A percentile compares a stretch with the other conserved stretches of the same genome.
phyloP scores from a whole-genome alignment of 2,888 invertebrate species.

The Drosophila colorata region DNA sequence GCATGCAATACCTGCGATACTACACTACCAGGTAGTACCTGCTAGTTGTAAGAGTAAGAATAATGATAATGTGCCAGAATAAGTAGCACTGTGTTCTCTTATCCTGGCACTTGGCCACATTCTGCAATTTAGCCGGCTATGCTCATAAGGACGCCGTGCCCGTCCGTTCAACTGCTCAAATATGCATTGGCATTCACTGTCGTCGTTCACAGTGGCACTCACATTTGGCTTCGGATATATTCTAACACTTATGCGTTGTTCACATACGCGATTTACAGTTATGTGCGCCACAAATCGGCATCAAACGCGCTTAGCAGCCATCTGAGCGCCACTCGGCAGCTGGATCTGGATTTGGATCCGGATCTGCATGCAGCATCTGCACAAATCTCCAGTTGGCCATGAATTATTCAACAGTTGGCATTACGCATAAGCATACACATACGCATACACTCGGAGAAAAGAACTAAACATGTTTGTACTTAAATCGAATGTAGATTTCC shows the following conservation, averaged over 20 bases:
- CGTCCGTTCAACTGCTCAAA: slow-evolving; percentile 28
- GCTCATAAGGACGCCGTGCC: not conserved
- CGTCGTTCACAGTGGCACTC: slow-evolving; percentile 16
- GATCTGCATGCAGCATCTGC: slow-evolving; percentile 65
- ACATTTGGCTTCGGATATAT: slow-evolving; percentile 26
- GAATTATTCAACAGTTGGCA: slow-evolving; percentile 78
- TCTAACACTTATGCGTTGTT: slow-evolving; percentile 15
- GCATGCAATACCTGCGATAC: too few relatives aligned
- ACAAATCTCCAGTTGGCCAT: slow-evolving; percentile 78
- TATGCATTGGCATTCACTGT: slow-evolving; percentile 40
- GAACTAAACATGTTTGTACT: too few relatives aligned
- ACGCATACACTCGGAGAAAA: not conserved
- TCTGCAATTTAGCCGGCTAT: not conserved
- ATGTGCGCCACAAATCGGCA: slow-evolving; percentile 76
- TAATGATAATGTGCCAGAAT: slow-evolving; percentile 7
- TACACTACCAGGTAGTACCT: not conserved
- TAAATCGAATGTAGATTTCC: too few relatives aligned
- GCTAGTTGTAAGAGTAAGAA: slow-evolving; percentile 1
- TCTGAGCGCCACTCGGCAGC: slow-evolving; percentile 31
- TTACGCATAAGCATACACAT: slow-evolving; percentile 23
- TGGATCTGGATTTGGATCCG: slow-evolving; percentile 12
- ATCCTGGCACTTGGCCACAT: not conserved
- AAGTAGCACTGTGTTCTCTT: slow-evolving; percentile 1
- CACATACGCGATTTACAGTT: slow-evolving; percentile 70
- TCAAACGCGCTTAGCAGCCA: slow-evolving; percentile 72